Conservation (phyloP, 64 coral and sea anemone species). For the Exaiptasia diaphana region DNA sequence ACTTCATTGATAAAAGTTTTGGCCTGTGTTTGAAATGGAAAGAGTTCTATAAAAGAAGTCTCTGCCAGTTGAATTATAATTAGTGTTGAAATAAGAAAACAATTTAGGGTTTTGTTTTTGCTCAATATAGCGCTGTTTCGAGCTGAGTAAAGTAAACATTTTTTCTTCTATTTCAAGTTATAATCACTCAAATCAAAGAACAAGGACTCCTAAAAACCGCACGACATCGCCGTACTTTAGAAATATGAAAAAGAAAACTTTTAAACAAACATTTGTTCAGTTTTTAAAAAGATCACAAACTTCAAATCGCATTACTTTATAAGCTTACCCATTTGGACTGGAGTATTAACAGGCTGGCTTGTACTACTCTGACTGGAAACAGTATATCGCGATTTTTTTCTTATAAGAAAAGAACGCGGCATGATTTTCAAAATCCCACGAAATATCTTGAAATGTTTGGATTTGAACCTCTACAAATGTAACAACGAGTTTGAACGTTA, state of each 20-base stretch:
- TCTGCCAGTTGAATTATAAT: too few species aligned
- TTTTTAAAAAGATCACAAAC: constrained; percentile 1
- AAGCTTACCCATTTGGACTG: too few species aligned
- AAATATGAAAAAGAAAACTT: not conserved
- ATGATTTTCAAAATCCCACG: constrained; percentile 10
- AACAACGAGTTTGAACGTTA: too few species aligned
- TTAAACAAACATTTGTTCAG: not conserved
- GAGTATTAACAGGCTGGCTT: not conserved
- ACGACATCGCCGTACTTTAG: not conserved
- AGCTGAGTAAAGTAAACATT: not conserved
- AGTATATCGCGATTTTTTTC: not conserved
- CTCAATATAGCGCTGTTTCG: too few species aligned
- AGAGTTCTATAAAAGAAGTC: too few species aligned
- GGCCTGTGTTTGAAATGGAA: too few species aligned
- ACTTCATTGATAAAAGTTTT: too few species aligned
- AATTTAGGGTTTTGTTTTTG: too few species aligned
- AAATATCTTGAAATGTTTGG: not conserved
- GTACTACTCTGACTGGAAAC: not conserved
- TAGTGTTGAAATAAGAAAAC: too few species aligned
- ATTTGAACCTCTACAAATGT: too few species aligned
- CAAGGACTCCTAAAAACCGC: not conserved
- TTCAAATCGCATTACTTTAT: not conserved
- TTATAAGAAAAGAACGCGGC: constrained; percentile 40
- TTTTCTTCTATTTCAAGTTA: not conserved
- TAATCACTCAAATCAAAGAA: not conserved